These are phyloP conservation scores for Brachionus rubens DNA, from an alignment of 1,140 invertebrate genomes.

Conservation along the genomic window DNA sequence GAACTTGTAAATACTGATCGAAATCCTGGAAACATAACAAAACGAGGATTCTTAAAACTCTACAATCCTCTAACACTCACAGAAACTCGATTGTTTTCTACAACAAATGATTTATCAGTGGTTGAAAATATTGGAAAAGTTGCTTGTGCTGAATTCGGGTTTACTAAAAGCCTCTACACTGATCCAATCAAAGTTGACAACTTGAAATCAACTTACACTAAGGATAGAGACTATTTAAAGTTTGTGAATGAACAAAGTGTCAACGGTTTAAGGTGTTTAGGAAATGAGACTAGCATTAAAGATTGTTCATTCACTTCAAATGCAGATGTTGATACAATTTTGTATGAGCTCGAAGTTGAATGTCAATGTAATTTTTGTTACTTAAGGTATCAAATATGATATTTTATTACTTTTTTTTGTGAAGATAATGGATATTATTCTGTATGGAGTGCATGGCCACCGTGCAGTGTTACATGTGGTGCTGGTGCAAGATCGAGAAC, in stretches of 20 bases:
- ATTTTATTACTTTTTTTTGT: neutral
- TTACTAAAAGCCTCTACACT: neutral
- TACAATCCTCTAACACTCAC: neutral
- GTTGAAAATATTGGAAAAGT: constrained; percentile 3
- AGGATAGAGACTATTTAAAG: neutral
- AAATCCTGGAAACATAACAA: constrained; percentile 29
- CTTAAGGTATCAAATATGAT: neutral
- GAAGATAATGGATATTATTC: constrained; percentile 36
- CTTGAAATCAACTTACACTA: neutral
- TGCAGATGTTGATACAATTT: neutral
- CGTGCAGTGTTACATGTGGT: constrained; percentile 81
- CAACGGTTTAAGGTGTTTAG: constrained; percentile 15
- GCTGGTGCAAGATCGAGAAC: constrained; percentile 79
- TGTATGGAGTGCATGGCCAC: constrained; percentile 70
- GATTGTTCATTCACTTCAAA: neutral
- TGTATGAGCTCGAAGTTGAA: constrained; percentile 39
- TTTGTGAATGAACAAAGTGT: constrained; percentile 1
- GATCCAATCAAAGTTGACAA: neutral
- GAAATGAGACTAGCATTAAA: constrained; percentile 10
- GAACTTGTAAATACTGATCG: neutral
- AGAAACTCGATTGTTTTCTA: neutral
- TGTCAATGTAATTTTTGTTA: constrained; percentile 44
- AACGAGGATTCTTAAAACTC: neutral
- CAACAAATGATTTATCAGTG: neutral
- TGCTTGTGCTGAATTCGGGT: constrained; percentile 40